Conservation (phyloP, 2,888 invertebrate genomes). For the Aricia artaxerxes region DNA sequence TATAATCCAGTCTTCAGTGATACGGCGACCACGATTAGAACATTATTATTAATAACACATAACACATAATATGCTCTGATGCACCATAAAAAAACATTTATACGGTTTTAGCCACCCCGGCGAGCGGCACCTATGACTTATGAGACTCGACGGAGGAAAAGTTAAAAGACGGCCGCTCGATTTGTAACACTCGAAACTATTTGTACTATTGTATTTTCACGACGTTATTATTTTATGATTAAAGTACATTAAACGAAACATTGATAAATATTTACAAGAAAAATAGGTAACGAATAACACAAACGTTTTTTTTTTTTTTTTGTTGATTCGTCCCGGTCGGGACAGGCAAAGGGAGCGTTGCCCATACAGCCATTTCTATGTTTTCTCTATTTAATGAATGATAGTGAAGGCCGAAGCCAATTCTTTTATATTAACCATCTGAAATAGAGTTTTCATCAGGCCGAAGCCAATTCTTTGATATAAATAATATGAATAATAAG, state of each 20-base stretch:
- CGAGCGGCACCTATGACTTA: slow-evolving; percentile 3
- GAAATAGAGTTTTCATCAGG: too few relatives aligned
- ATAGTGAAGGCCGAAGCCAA: too few relatives aligned
- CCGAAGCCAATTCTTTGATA: too few relatives aligned
- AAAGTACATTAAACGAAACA: not conserved
- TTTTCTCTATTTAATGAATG: too few relatives aligned
- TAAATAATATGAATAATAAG: too few relatives aligned
- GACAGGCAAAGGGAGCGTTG: too few relatives aligned
- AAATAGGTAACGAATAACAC: slow-evolving; percentile 32
- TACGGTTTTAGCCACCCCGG: slow-evolving; percentile 23
- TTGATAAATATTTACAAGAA: slow-evolving; percentile 32
- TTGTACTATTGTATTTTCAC: not conserved
- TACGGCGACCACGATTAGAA: not conserved
- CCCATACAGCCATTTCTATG: too few relatives aligned
- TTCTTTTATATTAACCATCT: too few relatives aligned
- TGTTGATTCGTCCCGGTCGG: too few relatives aligned
- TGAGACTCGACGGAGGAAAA: not conserved
- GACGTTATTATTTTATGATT: not conserved
- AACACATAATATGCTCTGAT: not conserved
- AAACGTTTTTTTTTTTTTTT: too few relatives aligned
- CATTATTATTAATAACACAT: slow-evolving; percentile 6
- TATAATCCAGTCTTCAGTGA: slow-evolving; percentile 32
- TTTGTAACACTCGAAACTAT: not conserved
- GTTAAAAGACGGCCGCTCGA: not conserved
- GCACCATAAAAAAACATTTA: slow-evolving; percentile 25